phyloP scores from a whole-genome alignment of 2,797 vertebrate genomes.

The Setipinna tenuifilis region DNA sequence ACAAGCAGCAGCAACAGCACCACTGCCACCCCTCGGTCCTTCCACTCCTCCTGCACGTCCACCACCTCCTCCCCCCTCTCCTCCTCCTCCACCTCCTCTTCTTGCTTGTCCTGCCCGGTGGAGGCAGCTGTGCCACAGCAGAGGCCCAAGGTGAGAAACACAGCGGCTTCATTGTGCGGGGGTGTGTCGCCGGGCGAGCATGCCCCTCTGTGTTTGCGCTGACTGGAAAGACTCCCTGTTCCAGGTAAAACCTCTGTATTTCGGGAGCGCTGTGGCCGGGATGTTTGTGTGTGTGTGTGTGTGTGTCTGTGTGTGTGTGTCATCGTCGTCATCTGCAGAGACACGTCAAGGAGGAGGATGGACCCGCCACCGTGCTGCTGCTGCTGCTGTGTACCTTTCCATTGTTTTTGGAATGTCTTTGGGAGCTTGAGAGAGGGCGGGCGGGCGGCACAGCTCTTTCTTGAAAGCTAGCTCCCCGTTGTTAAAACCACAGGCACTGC shows the following conservation, averaged over 20 bases:
- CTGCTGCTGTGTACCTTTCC: constrained; percentile 57
- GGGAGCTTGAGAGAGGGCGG: constrained; percentile 13
- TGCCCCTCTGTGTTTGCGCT: not conserved
- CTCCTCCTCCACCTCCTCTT: constrained; percentile 63
- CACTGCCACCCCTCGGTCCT: constrained; percentile 63
- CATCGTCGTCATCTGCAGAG: constrained; percentile 23
- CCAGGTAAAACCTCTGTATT: constrained; percentile 19
- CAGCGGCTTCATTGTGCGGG: constrained; percentile 49
- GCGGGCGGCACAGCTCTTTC: constrained; percentile 4
- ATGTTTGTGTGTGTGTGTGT: constrained; percentile 17
- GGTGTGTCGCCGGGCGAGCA: not conserved
- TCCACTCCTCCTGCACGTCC: constrained; percentile 53
- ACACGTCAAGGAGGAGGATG: constrained; percentile 39
- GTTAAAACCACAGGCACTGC: constrained; percentile 1
- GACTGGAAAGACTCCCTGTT: constrained; percentile 15
- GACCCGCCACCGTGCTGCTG: not conserved
- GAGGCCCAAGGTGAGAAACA: constrained; percentile 74
- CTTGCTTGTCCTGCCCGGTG: constrained; percentile 29
- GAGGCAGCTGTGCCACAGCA: constrained; percentile 47
- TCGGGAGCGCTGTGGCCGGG: not conserved
- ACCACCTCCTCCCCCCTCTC: constrained; percentile 64
- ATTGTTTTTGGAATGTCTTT: constrained; percentile 49
- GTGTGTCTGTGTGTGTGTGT: constrained; percentile 49
- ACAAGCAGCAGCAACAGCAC: too few species aligned
- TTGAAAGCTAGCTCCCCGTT: not conserved